Evolutionary conservation across 1,140 invertebrate species (phyloP), one percentile per base, ranked within the genome.

Genomic region (Geopemphigus sp.): DNA sequence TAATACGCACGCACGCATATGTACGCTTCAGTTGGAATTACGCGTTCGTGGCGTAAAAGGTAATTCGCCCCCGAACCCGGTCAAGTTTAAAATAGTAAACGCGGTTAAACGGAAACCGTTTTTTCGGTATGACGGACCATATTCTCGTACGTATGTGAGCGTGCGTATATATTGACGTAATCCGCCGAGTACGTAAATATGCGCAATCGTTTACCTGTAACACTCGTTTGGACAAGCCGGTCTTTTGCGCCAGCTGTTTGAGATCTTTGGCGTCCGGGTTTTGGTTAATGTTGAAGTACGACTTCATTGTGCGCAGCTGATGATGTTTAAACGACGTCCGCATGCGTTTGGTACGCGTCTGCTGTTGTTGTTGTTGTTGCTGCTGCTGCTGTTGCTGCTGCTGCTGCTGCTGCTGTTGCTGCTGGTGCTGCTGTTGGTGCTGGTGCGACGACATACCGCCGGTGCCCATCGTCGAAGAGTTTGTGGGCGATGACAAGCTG

Each of bases 311-410:
- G 68, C 95, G 87, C n/a, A 98, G 89, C 84, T 98, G 96, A 86
- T 98, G 95, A 85, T 98, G 96, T 84, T 97, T 97, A 88, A 98
- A 98, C 82, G 94, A 96, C n/a, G 95, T 97, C 56, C 95, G 87
- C 92, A 97, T 96, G 64, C 95, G 89, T 86, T 97, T 97, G 39
- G 94, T 95, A 78, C 92, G 85, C 83, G 91, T 89, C 83, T 85
- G 87, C 73, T 86, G 85, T 84, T 91, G 47, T 50, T 50, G 47
- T 8, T 39, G 32, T 3, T 39, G 32, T 8, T 39, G 32, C 32
- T 39, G 89, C n/a, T 87, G 86, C 73, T 87, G 86, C 47, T 78
- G 81, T 10, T 64, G 64, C 47, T 78, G 81, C 6, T 64, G 64
- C 83, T 85, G 87, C 73, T 86, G 85, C 84, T 91, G 47, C 12